Base-by-base conservation (phyloP, 2,888 invertebrate genomes). In the Drosophila basisetae region DNA sequence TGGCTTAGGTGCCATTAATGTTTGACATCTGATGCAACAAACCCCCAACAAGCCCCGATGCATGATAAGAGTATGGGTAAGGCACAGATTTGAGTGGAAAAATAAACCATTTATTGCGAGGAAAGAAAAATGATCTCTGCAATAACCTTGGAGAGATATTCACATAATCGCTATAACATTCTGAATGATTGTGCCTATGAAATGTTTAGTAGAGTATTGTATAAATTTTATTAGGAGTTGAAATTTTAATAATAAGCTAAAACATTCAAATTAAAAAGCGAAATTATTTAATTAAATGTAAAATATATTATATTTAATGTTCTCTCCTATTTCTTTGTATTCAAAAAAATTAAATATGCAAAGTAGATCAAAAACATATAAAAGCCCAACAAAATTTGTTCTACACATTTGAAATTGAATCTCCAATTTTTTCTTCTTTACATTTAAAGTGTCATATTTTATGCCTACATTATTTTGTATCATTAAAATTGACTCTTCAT, bases 91-190 rank as follows among this genome's bases (percentile, higher is more conserved):
- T 35, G 59, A 64, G 70, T 56, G 66, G 47, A 60, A 59, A 69
- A 84, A 88, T 79, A 79, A 72, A 47, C 58, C 74, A 73, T 74
- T 89, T 80, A 74, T 68, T 65, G 11, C 33, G 4, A 6, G 16
- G 3, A 10, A 9, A 16, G 5, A 9, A 10, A 10, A 33, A 13
- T 25, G 0, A 16, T 25, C 0, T 22, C 7, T 2, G 47, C 22
- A 47, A 16, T 2, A 25, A 25, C 2, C 2, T 47, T 16, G 47
- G 9, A 4, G 2, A 16, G 22, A 16, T 47, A 47, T 47, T 47
- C 0, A 47, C 4, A 13, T 22, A 22, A 7, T 47, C 22, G 4
- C 7, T 22, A 7, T 7, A 13, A 22, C 7, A 22, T 22, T 13
- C 13, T 22, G 1, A 47, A 4, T 22, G 13, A 22, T 47, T 16